A percentile compares a stretch with the other conserved stretches of the same genome.
Conservation (phyloP, 2,888 invertebrate species). For the Idaea aversata region DNA sequence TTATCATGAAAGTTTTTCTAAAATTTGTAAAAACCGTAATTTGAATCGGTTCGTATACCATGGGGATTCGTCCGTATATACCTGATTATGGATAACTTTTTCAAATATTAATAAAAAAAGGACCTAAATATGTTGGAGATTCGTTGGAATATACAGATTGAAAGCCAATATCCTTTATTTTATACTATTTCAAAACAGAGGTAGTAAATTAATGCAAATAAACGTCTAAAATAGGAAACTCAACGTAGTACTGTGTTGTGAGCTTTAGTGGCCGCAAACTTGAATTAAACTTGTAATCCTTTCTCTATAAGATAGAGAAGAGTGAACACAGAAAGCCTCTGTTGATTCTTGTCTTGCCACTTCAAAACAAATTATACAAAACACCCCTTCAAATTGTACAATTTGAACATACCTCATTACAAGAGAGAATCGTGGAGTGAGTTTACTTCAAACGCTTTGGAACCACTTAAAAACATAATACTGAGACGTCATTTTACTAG, state of each 20-base stretch:
- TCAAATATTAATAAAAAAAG: too few species aligned
- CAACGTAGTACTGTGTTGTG: slow-evolving; percentile 19
- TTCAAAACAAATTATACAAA: slow-evolving; percentile 26
- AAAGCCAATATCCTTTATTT: too few species aligned
- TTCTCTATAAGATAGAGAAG: slow-evolving; percentile 14
- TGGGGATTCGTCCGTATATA: too few species aligned
- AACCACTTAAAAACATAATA: slow-evolving; percentile 36
- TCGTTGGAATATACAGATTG: too few species aligned
- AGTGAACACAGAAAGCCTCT: slow-evolving; percentile 8
- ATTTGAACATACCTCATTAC: slow-evolving; percentile 12
- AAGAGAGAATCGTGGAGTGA: slow-evolving; percentile 2
- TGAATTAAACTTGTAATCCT: slow-evolving; percentile 32
- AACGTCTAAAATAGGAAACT: slow-evolving; percentile 4
- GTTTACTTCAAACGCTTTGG: slow-evolving; percentile 15
- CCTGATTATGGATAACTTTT: too few species aligned
- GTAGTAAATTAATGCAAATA: slow-evolving; percentile 13
- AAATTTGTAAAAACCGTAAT: too few species aligned
- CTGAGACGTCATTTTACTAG: slow-evolving; percentile 46
- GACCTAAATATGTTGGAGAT: too few species aligned
- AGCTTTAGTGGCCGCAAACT: slow-evolving; percentile 40
- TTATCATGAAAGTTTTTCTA: too few species aligned
- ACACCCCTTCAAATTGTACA: slow-evolving; percentile 13
- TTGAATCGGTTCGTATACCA: too few species aligned
- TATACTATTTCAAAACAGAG: slow-evolving; percentile 9
- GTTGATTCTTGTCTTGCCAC: slow-evolving; percentile 16